phyloP scores from a whole-genome alignment of 2,113 vertebrate species.

The Regulus satrapa region DNA sequence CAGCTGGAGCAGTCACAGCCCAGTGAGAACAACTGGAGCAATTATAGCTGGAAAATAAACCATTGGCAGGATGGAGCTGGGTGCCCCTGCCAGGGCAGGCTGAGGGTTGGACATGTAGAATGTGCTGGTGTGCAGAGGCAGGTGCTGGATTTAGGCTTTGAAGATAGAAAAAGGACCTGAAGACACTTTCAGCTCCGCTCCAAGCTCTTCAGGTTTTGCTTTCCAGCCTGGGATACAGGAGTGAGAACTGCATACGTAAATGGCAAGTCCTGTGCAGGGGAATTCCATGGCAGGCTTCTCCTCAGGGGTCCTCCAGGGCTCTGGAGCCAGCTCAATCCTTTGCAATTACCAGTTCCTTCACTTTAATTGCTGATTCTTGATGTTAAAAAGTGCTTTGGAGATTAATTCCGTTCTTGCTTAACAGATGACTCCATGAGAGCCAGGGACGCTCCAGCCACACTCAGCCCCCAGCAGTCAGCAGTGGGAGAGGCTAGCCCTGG shows the following conservation, averaged over 20 bases:
- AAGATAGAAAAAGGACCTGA: not conserved
- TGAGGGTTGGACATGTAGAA: not conserved
- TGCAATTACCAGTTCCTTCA: not conserved
- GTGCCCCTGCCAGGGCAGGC: not conserved
- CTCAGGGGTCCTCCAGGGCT: fast-evolving
- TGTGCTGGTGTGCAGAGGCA: not conserved
- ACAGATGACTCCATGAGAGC: fast-evolving
- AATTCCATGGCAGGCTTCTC: not conserved
- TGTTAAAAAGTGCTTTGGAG: not conserved
- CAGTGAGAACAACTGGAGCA: constrained; percentile 24
- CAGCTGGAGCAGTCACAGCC: constrained; percentile 45
- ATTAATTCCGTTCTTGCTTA: not conserved
- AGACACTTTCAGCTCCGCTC: not conserved
- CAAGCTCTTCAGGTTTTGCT: not conserved
- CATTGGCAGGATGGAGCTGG: not conserved
- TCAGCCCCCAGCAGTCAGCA: not conserved
- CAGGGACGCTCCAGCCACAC: not conserved
- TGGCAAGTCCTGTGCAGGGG: fast-evolving
- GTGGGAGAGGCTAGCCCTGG: not conserved
- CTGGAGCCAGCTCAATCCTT: not conserved
- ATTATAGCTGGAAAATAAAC: not conserved
- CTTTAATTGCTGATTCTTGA: not conserved
- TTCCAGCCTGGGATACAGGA: not conserved
- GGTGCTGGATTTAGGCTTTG: not conserved
- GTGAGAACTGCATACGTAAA: fast-evolving